Conservation (phyloP, 2,113 vertebrate genomes). For the Barbus barbus region DNA sequence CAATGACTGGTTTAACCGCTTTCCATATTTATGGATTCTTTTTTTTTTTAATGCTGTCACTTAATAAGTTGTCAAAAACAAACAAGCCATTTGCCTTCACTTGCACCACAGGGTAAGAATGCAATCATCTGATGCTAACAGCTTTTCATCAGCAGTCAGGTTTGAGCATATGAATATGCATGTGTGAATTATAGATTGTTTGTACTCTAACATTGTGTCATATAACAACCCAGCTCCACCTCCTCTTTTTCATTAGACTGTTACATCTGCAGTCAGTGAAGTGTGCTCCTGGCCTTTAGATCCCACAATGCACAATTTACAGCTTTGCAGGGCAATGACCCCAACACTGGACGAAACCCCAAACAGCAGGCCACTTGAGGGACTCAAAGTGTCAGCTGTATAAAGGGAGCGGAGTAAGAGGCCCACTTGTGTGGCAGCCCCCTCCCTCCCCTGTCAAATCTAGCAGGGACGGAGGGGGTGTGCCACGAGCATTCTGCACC, state of each 20-base stretch:
- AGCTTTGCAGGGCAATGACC: constrained; percentile 46
- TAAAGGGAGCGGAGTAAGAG: constrained; percentile 63
- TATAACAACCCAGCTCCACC: not conserved
- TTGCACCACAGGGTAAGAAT: not conserved
- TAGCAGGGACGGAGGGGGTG: constrained; percentile 3
- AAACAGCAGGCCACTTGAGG: constrained; percentile 65
- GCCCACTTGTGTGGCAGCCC: constrained; percentile 47
- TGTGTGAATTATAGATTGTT: not conserved
- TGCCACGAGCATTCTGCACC: constrained; percentile 64
- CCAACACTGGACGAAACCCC: not conserved
- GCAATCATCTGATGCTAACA: constrained; percentile 1
- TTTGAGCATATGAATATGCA: not conserved
- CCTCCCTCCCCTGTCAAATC: not conserved
- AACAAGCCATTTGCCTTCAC: not conserved
- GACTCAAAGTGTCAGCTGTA: constrained; percentile 68
- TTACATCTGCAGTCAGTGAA: constrained; percentile 36
- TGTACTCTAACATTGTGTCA: not conserved
- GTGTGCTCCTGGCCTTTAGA: constrained; percentile 54
- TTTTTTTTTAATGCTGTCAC: not conserved
- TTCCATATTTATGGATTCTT: not conserved
- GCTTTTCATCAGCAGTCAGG: not conserved
- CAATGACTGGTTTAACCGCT: not conserved
- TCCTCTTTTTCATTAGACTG: constrained; percentile 32
- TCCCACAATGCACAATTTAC: constrained; percentile 59
- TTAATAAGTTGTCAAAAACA: constrained; percentile 29